phyloP scores from a whole-genome alignment of 2,888 invertebrate genomes.

The Strigamia maritima region DNA sequence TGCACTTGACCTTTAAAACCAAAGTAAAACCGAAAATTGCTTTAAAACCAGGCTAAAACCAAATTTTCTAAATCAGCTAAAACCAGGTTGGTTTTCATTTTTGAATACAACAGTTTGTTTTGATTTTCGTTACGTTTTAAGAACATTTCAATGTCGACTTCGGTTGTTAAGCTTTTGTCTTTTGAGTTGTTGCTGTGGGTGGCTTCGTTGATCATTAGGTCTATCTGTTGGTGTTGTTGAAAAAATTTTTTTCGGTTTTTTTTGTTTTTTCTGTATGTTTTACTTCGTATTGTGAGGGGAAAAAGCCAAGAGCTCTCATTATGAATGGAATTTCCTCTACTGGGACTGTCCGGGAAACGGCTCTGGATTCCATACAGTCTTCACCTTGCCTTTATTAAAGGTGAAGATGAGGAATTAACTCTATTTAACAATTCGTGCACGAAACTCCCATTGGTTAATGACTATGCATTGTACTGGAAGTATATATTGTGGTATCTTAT shows the following conservation, averaged over 20 bases:
- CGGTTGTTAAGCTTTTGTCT: background rate
- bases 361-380: constrained; percentile 62
- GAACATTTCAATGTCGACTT: constrained; percentile 10
- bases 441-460: too few relatives aligned
- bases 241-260: background rate
- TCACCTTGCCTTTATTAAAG: constrained; percentile 59
- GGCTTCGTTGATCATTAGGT: background rate
- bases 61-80: too few relatives aligned
- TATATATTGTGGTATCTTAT: too few relatives aligned
- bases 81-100: too few relatives aligned
- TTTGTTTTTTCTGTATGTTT: background rate
- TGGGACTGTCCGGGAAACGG: constrained; percentile 62
- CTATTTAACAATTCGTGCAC: too few relatives aligned
- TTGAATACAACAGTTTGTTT: too few relatives aligned
- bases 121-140: constrained; percentile 8
- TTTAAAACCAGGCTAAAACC: too few relatives aligned
- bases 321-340: constrained; percentile 68
- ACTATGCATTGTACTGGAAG: too few relatives aligned
- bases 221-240: background rate
- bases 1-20: too few relatives aligned
- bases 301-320: constrained; percentile 71
- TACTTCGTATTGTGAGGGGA: constrained; percentile 71
- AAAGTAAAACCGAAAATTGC: too few relatives aligned
- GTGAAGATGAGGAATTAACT: background rate
- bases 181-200: background rate